Percentiles rank a stretch among this genome's conserved stretches.
These are phyloP conservation scores for Trematomus loennbergii DNA, from an alignment of 2,113 vertebrate genomes.

Conservation along the genomic window DNA sequence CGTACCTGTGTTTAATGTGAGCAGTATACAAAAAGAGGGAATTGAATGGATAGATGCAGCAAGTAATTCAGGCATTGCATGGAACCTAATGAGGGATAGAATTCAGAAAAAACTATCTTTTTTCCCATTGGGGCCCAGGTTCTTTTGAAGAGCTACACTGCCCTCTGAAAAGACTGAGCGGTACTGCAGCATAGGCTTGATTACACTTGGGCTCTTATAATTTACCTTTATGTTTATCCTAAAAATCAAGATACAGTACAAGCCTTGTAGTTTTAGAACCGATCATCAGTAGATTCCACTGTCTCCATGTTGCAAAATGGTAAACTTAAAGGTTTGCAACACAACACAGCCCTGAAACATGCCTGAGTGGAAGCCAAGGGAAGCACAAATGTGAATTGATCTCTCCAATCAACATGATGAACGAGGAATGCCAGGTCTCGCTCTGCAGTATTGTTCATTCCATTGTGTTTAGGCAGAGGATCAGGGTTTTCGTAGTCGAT, in stretches of 20 bases:
- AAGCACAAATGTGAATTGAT: conserved; percentile 80
- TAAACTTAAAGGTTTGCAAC: conserved; percentile 51
- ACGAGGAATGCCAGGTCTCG: conserved; percentile 68
- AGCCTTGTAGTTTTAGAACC: not conserved
- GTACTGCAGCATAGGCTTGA: conserved; percentile 66
- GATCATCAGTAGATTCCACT: conserved; percentile 18
- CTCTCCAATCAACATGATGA: conserved; percentile 79
- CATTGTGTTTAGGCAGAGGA: conserved; percentile 55
- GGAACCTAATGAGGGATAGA: conserved; percentile 80
- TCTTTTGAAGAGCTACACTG: conserved; percentile 77
- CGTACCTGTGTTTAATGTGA: conserved; percentile 75
- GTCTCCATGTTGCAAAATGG: conserved; percentile 33
- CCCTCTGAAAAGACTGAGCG: conserved; percentile 79
- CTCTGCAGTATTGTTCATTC: conserved; percentile 56
- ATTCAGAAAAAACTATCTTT: conserved; percentile 76
- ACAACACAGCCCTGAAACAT: conserved; percentile 40
- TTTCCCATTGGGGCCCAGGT: not conserved
- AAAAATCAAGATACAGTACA: conserved; percentile 27
- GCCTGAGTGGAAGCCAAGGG: conserved; percentile 43
- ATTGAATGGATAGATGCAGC: conserved; percentile 77
- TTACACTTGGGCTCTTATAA: conserved; percentile 12
- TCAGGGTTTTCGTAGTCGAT: conserved; percentile 40
- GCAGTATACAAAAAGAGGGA: conserved; percentile 73
- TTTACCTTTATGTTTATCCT: conserved; percentile 36
- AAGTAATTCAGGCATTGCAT: conserved; percentile 80